Evolutionary conservation across 2,888 invertebrate species (phyloP).

Genomic region (Drosophila flavopinicola): DNA sequence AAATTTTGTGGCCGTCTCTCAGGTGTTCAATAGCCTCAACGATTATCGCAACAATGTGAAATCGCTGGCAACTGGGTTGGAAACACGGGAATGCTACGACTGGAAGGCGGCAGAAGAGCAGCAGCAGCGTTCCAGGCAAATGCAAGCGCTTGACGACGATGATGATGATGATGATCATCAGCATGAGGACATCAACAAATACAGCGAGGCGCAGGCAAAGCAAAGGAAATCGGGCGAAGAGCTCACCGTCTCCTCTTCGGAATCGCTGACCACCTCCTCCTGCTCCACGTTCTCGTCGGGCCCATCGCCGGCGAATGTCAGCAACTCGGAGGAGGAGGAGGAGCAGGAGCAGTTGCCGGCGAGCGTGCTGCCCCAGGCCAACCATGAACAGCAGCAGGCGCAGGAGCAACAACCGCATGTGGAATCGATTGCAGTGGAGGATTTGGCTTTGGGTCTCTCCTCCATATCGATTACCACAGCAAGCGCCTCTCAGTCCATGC

Average conservation of each 20-base stretch:
- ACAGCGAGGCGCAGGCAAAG: constrained; percentile 62
- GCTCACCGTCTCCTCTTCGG: constrained; percentile 69
- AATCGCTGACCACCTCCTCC: constrained; percentile 84
- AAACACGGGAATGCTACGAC: constrained; percentile 54
- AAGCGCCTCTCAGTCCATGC: constrained; percentile 71
- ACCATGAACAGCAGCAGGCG: background rate
- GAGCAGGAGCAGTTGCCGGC: constrained; percentile 64
- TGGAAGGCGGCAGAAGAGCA: constrained; percentile 58
- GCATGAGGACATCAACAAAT: constrained; percentile 79
- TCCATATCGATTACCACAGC: constrained; percentile 80
- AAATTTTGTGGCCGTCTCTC: constrained; percentile 86
- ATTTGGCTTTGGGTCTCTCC: constrained; percentile 82
- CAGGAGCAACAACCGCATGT: constrained; percentile 11
- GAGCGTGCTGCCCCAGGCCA: constrained; percentile 12
- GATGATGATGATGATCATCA: constrained; percentile 35
- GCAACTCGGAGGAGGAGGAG: constrained; percentile 74
- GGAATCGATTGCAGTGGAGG: constrained; percentile 63
- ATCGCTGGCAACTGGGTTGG: constrained; percentile 64
- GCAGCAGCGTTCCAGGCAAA: background rate
- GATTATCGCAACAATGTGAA: constrained; percentile 85
- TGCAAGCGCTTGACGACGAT: background rate
- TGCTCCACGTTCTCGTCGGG: constrained; percentile 84
- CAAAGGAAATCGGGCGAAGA: constrained; percentile 42
- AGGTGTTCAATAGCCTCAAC: constrained; percentile 88
- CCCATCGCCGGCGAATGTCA: constrained; percentile 80